Percentiles rank a stretch among this genome's conserved stretches.
Evolutionary conservation across 2,113 vertebrate genomes (phyloP).

Genomic region (Probosciger aterrimus): DNA sequence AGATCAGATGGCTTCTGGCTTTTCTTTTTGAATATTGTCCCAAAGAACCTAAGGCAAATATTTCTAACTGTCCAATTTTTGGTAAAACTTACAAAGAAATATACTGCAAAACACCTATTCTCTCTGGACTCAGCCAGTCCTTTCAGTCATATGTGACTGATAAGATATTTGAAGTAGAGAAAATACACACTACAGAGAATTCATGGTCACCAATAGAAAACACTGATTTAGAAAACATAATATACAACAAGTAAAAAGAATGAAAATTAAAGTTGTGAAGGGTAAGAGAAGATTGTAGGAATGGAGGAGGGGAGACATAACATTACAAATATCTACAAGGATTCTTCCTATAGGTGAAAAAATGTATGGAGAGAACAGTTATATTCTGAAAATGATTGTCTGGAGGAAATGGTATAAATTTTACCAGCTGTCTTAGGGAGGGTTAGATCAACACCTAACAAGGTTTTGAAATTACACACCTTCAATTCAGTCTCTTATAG

Average conservation of each 20-base stretch:
- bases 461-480: background rate
- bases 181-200: background rate
- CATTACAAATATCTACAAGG: background rate
- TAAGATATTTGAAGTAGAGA: background rate
- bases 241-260: background rate
- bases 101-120: background rate
- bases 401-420: background rate
- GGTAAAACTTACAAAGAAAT: background rate
- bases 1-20: background rate
- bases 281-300: background rate
- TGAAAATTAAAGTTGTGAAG: background rate
- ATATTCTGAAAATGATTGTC: background rate
- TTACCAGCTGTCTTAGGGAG: background rate
- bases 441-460: background rate
- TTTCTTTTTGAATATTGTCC: background rate
- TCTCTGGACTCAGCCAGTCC: background rate
- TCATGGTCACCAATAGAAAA: background rate
- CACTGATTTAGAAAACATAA: background rate
- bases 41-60: background rate
- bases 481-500: background rate
- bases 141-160: background rate
- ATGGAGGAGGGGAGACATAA: background rate
- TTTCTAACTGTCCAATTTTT: background rate
- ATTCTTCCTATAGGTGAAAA: background rate
- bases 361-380: background rate